Evolutionary conservation across 2,888 invertebrate genomes (phyloP).

Genomic region (Pheosia gnoma): DNA sequence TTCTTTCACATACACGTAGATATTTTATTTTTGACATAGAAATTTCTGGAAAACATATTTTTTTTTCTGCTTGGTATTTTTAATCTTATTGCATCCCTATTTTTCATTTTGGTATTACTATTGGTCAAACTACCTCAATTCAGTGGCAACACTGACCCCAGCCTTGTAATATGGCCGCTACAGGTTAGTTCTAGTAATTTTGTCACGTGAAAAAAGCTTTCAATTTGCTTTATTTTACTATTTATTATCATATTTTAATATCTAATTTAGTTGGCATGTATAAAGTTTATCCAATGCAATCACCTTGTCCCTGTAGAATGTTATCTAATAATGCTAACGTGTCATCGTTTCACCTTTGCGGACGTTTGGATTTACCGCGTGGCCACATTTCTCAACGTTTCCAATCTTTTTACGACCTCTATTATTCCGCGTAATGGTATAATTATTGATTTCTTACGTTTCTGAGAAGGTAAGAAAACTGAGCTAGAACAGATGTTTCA

Average conservation of each 20-base stretch:
- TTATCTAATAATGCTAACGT: constrained; percentile 81
- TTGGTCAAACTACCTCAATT: constrained; percentile 34
- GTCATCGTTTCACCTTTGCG: constrained; percentile 81
- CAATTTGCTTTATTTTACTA: constrained; percentile 43
- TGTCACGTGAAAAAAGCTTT: constrained; percentile 77
- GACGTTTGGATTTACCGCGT: constrained; percentile 84
- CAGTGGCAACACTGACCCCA: constrained; percentile 78
- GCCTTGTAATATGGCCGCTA: constrained; percentile 88
- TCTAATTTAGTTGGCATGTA: constrained; percentile 41
- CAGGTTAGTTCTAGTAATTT: constrained; percentile 86
- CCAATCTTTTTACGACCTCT: constrained; percentile 45
- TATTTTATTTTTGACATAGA: neutral
- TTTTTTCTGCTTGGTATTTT: constrained; percentile 8
- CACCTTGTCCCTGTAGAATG: constrained; percentile 42
- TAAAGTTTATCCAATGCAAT: constrained; percentile 32
- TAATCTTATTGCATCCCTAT: neutral
- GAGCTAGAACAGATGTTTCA: constrained; percentile 41
- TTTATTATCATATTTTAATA: constrained; percentile 44
- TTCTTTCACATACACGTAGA: too few relatives aligned
- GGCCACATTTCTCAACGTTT: constrained; percentile 77
- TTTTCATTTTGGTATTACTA: constrained; percentile 16
- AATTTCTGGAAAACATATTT: constrained; percentile 6
- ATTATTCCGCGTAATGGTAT: constrained; percentile 33
- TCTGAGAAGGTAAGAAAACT: constrained; percentile 37
- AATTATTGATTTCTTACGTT: constrained; percentile 31